Evolutionary conservation across 92 coral and sea anemone species (phyloP).

Genomic region (Chrysogorgia sp.): DNA sequence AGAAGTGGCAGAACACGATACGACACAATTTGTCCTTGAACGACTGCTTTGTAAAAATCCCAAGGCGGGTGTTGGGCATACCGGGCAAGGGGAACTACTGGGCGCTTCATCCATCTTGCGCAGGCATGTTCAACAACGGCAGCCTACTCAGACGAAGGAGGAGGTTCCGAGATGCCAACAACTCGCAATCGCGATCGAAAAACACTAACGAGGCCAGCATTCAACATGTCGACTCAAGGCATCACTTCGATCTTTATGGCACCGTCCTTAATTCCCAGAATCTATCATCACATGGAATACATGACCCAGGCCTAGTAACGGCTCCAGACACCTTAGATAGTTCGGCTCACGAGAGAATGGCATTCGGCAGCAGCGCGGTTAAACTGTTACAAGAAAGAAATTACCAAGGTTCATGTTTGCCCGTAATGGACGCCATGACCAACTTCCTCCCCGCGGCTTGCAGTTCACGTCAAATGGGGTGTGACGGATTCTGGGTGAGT

Average conservation of each 20-base stretch:
- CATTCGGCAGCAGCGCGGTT: neutral
- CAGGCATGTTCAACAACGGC: slow-evolving; percentile 39
- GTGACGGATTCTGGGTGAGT: too few species aligned
- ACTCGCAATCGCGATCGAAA: neutral
- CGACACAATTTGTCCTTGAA: slow-evolving; percentile 39
- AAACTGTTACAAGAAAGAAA: neutral
- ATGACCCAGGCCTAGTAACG: neutral
- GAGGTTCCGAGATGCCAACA: slow-evolving; percentile 15
- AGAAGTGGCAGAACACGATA: slow-evolving; percentile 43
- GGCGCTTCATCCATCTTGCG: slow-evolving; percentile 33
- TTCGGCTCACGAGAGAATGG: neutral
- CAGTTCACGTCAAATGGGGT: neutral
- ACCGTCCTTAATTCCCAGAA: neutral
- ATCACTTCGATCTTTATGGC: slow-evolving; percentile 35
- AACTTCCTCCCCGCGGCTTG: too few species aligned
- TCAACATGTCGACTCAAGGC: slow-evolving; percentile 36
- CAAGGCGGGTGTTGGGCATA: slow-evolving; percentile 22
- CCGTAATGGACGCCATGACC: neutral
- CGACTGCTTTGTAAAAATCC: slow-evolving; percentile 37
- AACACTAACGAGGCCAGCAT: slow-evolving; percentile 9
- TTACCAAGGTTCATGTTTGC: neutral
- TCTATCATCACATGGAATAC: neutral
- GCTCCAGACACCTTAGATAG: neutral
- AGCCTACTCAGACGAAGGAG: slow-evolving; percentile 31
- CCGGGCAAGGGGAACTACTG: slow-evolving; percentile 48